Base-by-base conservation (phyloP, 2,797 vertebrate species). In the Hydrocynus forskahlii region DNA sequence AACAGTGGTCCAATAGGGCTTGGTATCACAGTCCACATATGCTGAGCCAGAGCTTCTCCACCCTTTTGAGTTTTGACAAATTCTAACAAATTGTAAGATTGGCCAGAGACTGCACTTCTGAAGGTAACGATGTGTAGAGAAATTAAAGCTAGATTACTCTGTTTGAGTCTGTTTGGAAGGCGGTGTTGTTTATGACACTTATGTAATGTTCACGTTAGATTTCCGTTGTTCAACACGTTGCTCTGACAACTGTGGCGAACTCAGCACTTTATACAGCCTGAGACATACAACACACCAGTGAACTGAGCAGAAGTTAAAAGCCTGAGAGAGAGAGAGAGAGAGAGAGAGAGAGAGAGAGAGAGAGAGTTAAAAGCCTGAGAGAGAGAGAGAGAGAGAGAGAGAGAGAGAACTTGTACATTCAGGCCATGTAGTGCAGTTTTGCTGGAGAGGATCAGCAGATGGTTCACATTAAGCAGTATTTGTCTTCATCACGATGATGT, bases 381-480 rank as follows among this genome's bases (percentile, higher is more conserved):
- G 17, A n/a, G 25, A 25, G 59, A 45, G 4, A 45, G 40, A 45
- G 19, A 45, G 66, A 45, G 40, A 23, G 2, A 63, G 23, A 63
- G 2, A 64, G 62, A 38, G n/a, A 23, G 5, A 23, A 59, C 10
- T 75, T 78, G 59, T 7, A 75, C 54, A 78, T 70, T 83, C 75
- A 40, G 19, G 23, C 29, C 75, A 68, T 78, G 79, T 45, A 17
- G 29, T 74, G 38, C 70, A 23, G 63, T 48, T 76, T 83, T 55
- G 68, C 75, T 16, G 57, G 64, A 68, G 52, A 69, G 48, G 67
- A 40, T 80, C 64, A 48, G 75, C 78, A 78, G 75, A 74, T 85
- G 77, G 29, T 3, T 74, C 38, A 68, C 78, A 78, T 76, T 68
- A 85, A 81, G 17, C 81, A 69, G 35, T 67, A 75, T 81, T 85